These are phyloP conservation scores for Cardiocondyla obscurior DNA, from an alignment of 1,140 invertebrate species.

Conservation along the genomic window DNA sequence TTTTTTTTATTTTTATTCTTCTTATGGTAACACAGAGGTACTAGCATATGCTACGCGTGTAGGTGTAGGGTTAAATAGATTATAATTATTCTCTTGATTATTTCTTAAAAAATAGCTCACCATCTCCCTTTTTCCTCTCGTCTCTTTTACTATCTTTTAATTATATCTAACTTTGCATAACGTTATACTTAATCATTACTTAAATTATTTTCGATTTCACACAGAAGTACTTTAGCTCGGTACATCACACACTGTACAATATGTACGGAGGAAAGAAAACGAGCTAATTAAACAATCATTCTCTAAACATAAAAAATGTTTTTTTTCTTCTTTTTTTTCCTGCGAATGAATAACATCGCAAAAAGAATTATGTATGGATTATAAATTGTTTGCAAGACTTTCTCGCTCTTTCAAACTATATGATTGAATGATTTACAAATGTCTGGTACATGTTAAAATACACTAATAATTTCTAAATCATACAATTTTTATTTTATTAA, in stretches of 20 bases:
- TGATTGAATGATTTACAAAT: slow-evolving; percentile 8
- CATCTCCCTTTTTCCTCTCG: slow-evolving; percentile 36
- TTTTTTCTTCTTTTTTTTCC: slow-evolving; percentile 1
- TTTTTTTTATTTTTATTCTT: slow-evolving; percentile 19
- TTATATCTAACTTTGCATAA: slow-evolving; percentile 18
- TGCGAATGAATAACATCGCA: slow-evolving; percentile 13
- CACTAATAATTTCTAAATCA: neutral
- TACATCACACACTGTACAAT: slow-evolving; percentile 69
- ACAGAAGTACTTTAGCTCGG: slow-evolving; percentile 58
- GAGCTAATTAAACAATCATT: slow-evolving; percentile 61
- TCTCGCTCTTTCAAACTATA: neutral
- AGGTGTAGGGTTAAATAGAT: slow-evolving; percentile 68
- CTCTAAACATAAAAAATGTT: slow-evolving; percentile 48
- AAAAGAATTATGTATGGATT: slow-evolving; percentile 24
- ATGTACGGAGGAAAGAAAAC: slow-evolving; percentile 57
- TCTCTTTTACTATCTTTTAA: slow-evolving; percentile 22
- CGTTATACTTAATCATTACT: slow-evolving; percentile 16
- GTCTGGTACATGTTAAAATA: neutral
- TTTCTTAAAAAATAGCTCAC: slow-evolving; percentile 72
- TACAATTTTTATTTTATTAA: slow-evolving; percentile 4
- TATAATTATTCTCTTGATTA: slow-evolving; percentile 69
- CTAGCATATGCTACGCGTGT: slow-evolving; percentile 59
- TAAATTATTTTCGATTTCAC: slow-evolving; percentile 44
- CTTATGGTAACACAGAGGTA: slow-evolving; percentile 66
- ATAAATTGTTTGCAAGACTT: slow-evolving; percentile 19